These are phyloP conservation scores for Callipepla californica DNA, from an alignment of 2,113 vertebrate species.

Conservation along the genomic window DNA sequence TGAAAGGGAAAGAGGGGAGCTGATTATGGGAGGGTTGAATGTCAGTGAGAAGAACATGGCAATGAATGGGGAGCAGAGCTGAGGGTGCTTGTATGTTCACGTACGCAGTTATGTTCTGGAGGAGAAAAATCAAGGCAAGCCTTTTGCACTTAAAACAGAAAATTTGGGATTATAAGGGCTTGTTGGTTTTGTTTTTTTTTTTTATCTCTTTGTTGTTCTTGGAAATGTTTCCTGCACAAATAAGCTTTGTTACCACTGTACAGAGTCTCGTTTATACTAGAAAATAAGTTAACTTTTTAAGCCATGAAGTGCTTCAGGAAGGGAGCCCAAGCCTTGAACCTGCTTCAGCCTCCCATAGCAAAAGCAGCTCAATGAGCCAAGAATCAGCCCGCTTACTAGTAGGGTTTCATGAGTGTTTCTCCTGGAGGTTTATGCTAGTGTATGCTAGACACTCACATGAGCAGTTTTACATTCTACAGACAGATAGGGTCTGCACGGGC, in stretches of 20 bases:
- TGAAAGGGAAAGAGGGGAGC: neutral
- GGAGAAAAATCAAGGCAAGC: too few relatives aligned
- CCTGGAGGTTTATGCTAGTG: neutral
- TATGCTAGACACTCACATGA: neutral
- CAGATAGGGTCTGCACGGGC: neutral
- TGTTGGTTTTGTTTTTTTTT: too few relatives aligned
- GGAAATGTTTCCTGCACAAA: slow-evolving; percentile 1
- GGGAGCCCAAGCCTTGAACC: neutral
- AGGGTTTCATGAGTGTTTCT: neutral
- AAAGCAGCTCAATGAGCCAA: neutral
- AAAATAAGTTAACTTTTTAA: neutral
- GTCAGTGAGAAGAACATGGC: neutral
- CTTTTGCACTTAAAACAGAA: too few relatives aligned
- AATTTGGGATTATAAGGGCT: too few relatives aligned
- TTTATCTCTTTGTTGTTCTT: neutral
- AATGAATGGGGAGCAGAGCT: rapidly evolving
- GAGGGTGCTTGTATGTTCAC: neutral
- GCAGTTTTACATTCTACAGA: neutral
- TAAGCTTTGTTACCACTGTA: neutral
- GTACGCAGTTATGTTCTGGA: too few relatives aligned
- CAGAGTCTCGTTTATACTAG: neutral
- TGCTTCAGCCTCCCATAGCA: neutral
- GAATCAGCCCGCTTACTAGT: neutral
- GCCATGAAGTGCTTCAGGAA: neutral
- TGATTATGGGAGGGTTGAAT: neutral